Conservation (phyloP, 2,888 invertebrate species). For the Perizoma affinitatum region DNA sequence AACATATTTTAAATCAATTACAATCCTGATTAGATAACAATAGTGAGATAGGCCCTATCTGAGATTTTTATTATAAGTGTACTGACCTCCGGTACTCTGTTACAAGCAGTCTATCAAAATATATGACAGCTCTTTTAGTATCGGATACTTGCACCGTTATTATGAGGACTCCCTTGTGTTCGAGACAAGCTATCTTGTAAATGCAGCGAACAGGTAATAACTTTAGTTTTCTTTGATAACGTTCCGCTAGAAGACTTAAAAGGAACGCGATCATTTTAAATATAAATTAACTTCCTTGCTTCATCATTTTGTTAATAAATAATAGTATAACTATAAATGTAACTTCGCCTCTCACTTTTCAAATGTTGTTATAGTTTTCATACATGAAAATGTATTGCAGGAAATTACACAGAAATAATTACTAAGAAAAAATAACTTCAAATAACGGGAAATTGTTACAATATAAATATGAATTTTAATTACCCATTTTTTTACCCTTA, state of each 20-base stretch:
- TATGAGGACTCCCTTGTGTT: conserved; percentile 30
- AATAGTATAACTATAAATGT: too few species aligned
- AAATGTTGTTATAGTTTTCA: too few species aligned
- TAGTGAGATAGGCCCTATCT: conserved; percentile 3
- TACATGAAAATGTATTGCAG: too few species aligned
- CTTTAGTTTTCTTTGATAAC: conserved; percentile 15
- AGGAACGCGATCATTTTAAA: conserved; percentile 6
- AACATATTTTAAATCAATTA: too few species aligned
- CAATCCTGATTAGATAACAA: not conserved
- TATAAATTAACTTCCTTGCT: too few species aligned
- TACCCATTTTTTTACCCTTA: too few species aligned
- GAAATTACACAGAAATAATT: too few species aligned
- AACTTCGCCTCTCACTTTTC: too few species aligned
- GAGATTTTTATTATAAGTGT: conserved; percentile 13
- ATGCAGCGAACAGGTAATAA: conserved; percentile 19
- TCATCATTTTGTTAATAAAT: too few species aligned
- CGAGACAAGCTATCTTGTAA: conserved; percentile 24
- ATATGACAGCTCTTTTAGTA: conserved; percentile 53
- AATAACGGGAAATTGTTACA: too few species aligned
- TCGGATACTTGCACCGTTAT: conserved; percentile 35
- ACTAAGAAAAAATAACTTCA: too few species aligned
- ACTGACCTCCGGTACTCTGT: conserved; percentile 39
- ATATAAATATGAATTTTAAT: too few species aligned
- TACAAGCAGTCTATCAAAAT: conserved; percentile 62
- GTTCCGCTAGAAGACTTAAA: conserved; percentile 4